Evolutionary conservation across 2,888 invertebrate genomes (phyloP).

Genomic region (Geophilus truncorum): DNA sequence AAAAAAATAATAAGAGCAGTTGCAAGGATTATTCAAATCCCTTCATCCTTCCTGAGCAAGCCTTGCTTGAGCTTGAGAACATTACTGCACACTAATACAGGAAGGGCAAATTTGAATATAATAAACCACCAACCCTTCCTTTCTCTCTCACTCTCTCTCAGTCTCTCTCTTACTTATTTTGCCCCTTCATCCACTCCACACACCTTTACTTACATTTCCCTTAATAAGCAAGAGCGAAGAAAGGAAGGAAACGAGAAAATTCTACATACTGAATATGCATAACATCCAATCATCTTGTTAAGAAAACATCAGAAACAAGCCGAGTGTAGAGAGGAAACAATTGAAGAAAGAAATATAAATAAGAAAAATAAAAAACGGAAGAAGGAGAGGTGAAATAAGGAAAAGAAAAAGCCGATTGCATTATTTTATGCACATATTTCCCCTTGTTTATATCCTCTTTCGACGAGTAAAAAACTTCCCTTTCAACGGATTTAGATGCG

Average conservation of each 20-base stretch:
- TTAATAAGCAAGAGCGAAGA: background rate
- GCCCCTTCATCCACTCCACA: constrained; percentile 22
- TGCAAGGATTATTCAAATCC: background rate
- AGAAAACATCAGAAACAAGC: background rate
- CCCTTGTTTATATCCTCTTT: background rate
- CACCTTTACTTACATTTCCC: background rate
- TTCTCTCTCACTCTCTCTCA: constrained; percentile 33
- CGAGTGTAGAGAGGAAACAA: background rate
- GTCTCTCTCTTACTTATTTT: constrained; percentile 28
- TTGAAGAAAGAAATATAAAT: background rate
- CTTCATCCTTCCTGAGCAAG: background rate
- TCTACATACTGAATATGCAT: constrained; percentile 20
- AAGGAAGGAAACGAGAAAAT: background rate
- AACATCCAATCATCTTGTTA: constrained; percentile 2
- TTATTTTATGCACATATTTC: background rate
- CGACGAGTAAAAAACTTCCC: background rate
- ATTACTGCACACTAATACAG: background rate
- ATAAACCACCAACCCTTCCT: constrained; percentile 34
- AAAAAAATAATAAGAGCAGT: background rate
- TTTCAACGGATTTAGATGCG: constrained; percentile 11
- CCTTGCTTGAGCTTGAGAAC: background rate
- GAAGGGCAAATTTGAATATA: background rate
- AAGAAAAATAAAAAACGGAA: background rate
- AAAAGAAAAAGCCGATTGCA: background rate
- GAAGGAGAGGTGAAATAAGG: too few relatives aligned